These are phyloP conservation scores for Gryllus bimaculatus DNA, from an alignment of 1,140 invertebrate genomes.

Conservation along the genomic window DNA sequence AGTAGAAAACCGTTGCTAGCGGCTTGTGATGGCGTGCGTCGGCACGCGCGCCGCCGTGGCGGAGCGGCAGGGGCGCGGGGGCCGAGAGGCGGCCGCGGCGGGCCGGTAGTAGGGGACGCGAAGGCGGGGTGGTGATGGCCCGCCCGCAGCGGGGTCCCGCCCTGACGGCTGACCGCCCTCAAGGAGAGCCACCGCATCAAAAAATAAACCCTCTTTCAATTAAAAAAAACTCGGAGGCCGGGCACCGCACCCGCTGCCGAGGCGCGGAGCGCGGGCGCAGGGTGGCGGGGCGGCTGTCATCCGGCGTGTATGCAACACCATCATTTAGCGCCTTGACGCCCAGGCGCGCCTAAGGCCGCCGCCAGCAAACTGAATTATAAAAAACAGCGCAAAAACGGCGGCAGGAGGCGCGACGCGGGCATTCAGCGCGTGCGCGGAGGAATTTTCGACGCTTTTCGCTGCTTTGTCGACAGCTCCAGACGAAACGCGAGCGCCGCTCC, in stretches of 20 bases:
- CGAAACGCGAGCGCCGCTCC: not conserved
- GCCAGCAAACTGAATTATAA: not conserved
- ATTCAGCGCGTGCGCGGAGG: not conserved
- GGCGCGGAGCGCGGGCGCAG: too few relatives aligned
- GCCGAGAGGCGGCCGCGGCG: too few relatives aligned
- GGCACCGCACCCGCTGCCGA: too few relatives aligned
- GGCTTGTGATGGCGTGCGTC: conserved; percentile 2
- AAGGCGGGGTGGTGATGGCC: not conserved
- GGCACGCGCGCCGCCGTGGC: too few relatives aligned
- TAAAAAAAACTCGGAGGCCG: not conserved
- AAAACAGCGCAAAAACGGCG: not conserved
- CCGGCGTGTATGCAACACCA: not conserved
- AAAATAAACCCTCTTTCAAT: conserved; percentile 5
- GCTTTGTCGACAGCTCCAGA: not conserved
- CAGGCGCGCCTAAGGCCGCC: too few relatives aligned
- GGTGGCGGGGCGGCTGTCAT: not conserved
- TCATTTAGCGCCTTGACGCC: not conserved
- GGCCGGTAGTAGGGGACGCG: too few relatives aligned
- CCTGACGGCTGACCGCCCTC: not conserved
- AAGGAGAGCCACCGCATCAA: not conserved
- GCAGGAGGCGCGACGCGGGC: not conserved
- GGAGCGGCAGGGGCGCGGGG: too few relatives aligned
- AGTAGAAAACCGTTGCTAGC: not conserved
- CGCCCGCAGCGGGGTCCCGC: too few relatives aligned
- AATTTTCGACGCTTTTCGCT: not conserved